A percentile compares a stretch with the other conserved stretches of the same genome.
These are phyloP conservation scores for Anoplolepis gracilipes DNA, from an alignment of 1,140 invertebrate species.

Conservation along the genomic window DNA sequence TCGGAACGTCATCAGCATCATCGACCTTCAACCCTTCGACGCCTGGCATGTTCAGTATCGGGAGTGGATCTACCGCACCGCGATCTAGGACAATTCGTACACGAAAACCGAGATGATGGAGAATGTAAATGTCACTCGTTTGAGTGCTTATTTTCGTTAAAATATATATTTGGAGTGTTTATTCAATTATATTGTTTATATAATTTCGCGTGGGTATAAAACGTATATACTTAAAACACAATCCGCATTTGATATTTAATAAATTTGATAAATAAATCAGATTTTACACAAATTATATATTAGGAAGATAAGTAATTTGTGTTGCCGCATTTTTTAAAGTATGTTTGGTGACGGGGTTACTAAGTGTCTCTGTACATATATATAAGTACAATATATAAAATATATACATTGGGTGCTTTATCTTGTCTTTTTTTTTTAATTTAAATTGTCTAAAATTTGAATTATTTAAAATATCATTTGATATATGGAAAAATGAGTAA, in stretches of 20 bases:
- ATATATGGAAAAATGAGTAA: not conserved
- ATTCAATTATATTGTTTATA: conserved; percentile 21
- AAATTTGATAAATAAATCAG: conserved; percentile 39
- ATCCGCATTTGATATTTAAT: conserved; percentile 34
- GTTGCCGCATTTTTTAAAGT: conserved; percentile 48
- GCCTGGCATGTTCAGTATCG: conserved; percentile 84
- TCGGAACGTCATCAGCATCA: conserved; percentile 68
- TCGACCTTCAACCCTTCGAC: conserved; percentile 74
- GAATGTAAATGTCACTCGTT: conserved; percentile 78
- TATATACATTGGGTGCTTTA: not conserved
- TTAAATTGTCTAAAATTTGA: not conserved
- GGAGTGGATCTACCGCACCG: conserved; percentile 82
- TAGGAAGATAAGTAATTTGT: not conserved
- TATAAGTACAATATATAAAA: conserved; percentile 25
- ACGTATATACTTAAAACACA: not conserved
- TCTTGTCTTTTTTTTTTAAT: no score
- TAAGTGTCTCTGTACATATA: conserved; percentile 56
- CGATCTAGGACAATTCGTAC: conserved; percentile 76
- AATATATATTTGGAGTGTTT: conserved; percentile 33
- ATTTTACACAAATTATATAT: conserved; percentile 5
- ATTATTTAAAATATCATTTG: not conserved
- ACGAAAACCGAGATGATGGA: conserved; percentile 84
- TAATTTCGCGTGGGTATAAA: not conserved
- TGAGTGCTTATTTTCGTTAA: conserved; percentile 28
- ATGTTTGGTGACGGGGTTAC: conserved; percentile 18